These are phyloP conservation scores for Eupithecia vulgata DNA, from an alignment of 2,888 invertebrate genomes.

Conservation along the genomic window DNA sequence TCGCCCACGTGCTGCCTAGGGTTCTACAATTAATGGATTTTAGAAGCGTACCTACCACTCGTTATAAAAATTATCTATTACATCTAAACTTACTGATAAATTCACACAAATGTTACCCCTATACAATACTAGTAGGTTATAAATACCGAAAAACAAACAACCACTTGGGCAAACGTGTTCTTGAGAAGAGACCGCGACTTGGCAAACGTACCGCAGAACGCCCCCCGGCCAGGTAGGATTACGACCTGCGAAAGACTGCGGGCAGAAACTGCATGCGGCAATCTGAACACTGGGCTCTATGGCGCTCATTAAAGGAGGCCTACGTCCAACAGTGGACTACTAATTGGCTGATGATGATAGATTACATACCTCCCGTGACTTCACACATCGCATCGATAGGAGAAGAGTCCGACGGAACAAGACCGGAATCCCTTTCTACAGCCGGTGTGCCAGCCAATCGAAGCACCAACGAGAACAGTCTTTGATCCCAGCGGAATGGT, in stretches of 20 bases:
- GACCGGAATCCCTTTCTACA: constrained; percentile 92
- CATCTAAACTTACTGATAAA: neutral
- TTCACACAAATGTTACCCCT: neutral
- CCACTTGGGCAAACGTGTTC: neutral
- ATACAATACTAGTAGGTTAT: neutral
- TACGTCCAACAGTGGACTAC: neutral
- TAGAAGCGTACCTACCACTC: too few species aligned
- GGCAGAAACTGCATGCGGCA: neutral
- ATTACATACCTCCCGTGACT: constrained; percentile 93
- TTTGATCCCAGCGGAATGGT: constrained; percentile 99
- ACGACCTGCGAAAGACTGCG: neutral
- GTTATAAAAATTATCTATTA: neutral
- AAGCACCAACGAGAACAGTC: constrained; percentile 97
- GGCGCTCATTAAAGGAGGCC: neutral
- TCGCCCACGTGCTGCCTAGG: neutral
- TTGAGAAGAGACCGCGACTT: neutral
- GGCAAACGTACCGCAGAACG: neutral
- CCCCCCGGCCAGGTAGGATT: neutral
- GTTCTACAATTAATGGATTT: neutral
- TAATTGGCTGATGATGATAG: neutral
- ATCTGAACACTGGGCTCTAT: neutral
- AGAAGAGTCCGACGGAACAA: constrained; percentile 96
- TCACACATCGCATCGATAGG: constrained; percentile 99
- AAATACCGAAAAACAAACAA: neutral
- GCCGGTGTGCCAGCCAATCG: constrained; percentile 96